A percentile compares a stretch with the other conserved stretches of the same genome.
Conservation (phyloP, 2,888 invertebrate species). For the Lasioglossum morio region DNA sequence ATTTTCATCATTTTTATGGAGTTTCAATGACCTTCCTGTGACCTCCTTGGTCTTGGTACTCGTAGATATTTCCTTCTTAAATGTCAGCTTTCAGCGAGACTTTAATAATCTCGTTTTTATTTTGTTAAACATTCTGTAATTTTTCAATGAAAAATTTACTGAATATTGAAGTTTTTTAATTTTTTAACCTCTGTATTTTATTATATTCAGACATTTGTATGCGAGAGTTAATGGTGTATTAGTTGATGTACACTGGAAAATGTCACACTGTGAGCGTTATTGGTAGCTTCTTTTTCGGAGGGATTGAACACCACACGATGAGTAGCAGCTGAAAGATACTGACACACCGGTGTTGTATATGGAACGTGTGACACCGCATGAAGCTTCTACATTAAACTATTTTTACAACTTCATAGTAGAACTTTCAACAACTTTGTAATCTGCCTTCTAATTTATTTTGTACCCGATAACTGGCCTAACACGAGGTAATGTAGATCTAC, state of each 20-base stretch:
- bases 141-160: neutral
- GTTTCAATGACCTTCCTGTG: neutral
- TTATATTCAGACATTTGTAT: neutral
- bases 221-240: neutral
- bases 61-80: neutral
- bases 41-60: neutral
- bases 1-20: neutral
- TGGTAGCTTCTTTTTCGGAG: neutral
- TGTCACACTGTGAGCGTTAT: neutral
- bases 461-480: neutral
- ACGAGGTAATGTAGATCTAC: too few relatives aligned
- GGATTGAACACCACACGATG: neutral
- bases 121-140: neutral
- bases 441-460: neutral
- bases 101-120: neutral
- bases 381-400: neutral
- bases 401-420: neutral
- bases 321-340: neutral
- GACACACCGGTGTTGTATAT: neutral
- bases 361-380: neutral
- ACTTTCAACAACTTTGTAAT: neutral
- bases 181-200: neutral
- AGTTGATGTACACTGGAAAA: neutral
- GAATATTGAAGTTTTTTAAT: neutral
- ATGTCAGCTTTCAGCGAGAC: neutral